Percentiles rank a stretch among this genome's conserved stretches.
These are phyloP conservation scores for Gulo gulo DNA, from an alignment of 2,113 vertebrate genomes.

Conservation along the genomic window DNA sequence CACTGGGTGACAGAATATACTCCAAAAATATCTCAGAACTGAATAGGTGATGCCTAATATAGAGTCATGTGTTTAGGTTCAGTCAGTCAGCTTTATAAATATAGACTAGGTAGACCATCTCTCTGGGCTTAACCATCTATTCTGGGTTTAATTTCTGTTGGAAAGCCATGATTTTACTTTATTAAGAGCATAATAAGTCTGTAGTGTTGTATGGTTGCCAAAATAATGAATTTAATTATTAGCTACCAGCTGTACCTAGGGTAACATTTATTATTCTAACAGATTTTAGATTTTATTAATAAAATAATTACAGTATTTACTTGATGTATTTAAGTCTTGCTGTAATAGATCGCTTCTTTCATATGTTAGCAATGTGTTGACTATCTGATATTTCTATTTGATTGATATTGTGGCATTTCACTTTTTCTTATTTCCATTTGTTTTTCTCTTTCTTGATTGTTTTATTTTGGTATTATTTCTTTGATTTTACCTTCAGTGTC, in stretches of 20 bases:
- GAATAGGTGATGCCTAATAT: not conserved
- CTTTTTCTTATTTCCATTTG: not conserved
- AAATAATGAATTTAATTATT: conserved; percentile 25
- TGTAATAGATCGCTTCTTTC: not conserved
- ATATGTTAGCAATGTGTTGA: not conserved
- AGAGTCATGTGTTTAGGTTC: not conserved
- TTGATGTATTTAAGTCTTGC: not conserved
- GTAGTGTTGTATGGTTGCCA: not conserved
- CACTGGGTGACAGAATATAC: not conserved
- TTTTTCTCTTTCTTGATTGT: not conserved
- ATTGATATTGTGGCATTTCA: not conserved
- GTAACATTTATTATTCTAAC: not conserved
- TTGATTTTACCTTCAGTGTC: not conserved
- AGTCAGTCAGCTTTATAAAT: not conserved
- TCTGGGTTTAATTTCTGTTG: not conserved
- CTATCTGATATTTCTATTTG: not conserved
- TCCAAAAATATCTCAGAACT: not conserved
- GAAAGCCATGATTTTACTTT: not conserved
- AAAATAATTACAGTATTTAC: not conserved
- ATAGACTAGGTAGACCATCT: not conserved
- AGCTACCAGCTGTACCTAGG: not conserved
- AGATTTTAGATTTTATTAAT: not conserved
- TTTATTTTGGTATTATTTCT: not conserved
- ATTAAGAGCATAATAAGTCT: not conserved
- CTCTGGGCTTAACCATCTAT: not conserved